Conservation (phyloP, 2,797 vertebrate species). For the Etheostoma perlongum region DNA sequence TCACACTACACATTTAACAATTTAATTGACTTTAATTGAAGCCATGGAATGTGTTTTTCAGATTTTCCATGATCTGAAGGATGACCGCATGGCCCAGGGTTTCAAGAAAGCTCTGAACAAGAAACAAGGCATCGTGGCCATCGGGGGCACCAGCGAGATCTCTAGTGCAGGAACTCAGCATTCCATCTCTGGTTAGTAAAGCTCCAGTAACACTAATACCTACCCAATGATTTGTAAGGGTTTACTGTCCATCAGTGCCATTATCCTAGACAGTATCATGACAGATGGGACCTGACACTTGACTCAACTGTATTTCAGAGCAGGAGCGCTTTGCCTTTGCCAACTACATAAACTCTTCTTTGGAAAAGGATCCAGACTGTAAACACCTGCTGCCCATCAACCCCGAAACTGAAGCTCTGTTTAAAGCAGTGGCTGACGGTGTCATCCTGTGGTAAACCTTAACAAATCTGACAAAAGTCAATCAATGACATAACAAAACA, state of each 20-base stretch:
- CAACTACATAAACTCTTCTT: conserved; percentile 95
- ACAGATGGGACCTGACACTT: background rate
- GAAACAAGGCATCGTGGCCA: conserved; percentile 94
- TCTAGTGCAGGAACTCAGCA: conserved; percentile 97
- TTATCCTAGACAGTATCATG: background rate
- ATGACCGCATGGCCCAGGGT: conserved; percentile 88
- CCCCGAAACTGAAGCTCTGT: conserved; percentile 91
- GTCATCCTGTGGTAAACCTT: conserved; percentile 93
- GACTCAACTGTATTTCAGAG: conserved; percentile 82
- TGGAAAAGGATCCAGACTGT: conserved; percentile 94
- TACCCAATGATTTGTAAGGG: background rate
- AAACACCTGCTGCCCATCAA: conserved; percentile 91
- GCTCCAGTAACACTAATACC: too few relatives aligned
- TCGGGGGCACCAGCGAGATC: conserved; percentile 93
- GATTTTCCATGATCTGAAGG: conserved; percentile 94
- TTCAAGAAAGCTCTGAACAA: conserved; percentile 95
- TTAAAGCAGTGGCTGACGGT: conserved; percentile 93
- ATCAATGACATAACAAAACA: background rate
- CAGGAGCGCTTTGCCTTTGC: conserved; percentile 97
- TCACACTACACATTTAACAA: background rate
- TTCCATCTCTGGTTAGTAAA: conserved; percentile 91
- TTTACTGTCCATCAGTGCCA: background rate
- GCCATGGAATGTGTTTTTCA: conserved; percentile 58
- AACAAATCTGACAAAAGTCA: background rate
- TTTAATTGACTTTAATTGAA: background rate